Conservation (phyloP, 53 echinoderm and acorn worm genomes). For the Luidia sarsii region DNA sequence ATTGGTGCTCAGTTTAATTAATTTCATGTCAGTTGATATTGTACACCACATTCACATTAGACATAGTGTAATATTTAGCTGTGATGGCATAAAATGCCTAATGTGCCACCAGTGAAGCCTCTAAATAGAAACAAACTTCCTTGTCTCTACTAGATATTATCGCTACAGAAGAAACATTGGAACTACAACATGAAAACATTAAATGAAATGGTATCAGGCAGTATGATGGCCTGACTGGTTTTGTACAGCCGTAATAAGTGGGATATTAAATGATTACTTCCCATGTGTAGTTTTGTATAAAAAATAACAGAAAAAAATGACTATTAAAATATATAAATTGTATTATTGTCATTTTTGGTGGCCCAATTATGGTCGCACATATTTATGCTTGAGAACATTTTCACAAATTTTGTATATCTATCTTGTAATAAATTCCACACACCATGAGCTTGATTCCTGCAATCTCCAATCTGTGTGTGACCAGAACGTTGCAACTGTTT, state of each 20-base stretch:
- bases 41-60: not conserved
- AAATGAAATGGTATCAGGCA: not conserved
- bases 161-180: not conserved
- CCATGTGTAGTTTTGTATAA: slow-evolving; percentile 61
- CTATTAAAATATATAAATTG: slow-evolving; percentile 50
- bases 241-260: slow-evolving; percentile 55
- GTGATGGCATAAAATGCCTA: not conserved
- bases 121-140: not conserved
- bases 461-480: slow-evolving; percentile 45
- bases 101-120: too few relatives aligned
- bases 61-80: not conserved
- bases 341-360: slow-evolving; percentile 45
- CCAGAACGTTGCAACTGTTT: slow-evolving; percentile 43
- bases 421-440: slow-evolving; percentile 56
- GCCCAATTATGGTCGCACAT: slow-evolving; percentile 42
- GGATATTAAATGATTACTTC: slow-evolving; percentile 39
- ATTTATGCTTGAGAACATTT: slow-evolving; percentile 56
- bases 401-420: slow-evolving; percentile 58
- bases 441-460: slow-evolving; percentile 15
- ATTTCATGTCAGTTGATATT: slow-evolving; percentile 4
- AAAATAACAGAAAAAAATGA: slow-evolving; percentile 37
- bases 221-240: not conserved
- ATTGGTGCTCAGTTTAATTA: slow-evolving; percentile 49
- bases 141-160: not conserved
- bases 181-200: not conserved